Percentiles rank a stretch among this genome's conserved stretches.
Conservation (phyloP, 2,797 vertebrate genomes). For the Micromesistius poutassou region DNA sequence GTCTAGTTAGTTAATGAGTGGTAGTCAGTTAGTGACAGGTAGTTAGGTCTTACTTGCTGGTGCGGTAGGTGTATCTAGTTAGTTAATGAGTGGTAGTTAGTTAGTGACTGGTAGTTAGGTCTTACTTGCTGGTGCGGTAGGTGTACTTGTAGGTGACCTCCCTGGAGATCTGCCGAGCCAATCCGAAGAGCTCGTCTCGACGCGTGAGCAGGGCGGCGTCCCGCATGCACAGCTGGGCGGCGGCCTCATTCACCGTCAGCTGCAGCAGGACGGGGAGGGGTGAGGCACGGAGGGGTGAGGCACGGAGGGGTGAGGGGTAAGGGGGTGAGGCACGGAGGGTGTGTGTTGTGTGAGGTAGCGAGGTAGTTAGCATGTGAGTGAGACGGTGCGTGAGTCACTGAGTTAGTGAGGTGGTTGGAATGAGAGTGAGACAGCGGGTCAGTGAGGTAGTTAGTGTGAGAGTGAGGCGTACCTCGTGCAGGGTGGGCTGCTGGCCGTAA, state of each 20-base stretch:
- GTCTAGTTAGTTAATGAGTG: no score
- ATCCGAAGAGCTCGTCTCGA: slow-evolving; percentile 92
- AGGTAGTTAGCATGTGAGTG: no score
- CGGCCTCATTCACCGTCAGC: slow-evolving; percentile 97
- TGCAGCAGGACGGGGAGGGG: slow-evolving; percentile 45
- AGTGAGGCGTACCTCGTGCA: slow-evolving; percentile 77
- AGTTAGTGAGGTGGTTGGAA: no score
- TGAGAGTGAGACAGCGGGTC: no score
- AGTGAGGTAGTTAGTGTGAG: no score
- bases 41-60: no score
- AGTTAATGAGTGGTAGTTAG: no score
- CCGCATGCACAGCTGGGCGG: slow-evolving; percentile 94
- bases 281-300: background rate
- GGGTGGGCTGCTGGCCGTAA: slow-evolving; percentile 91
- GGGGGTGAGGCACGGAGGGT: background rate
- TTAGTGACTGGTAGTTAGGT: background rate
- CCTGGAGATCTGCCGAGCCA: slow-evolving; percentile 93
- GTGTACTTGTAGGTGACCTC: slow-evolving; percentile 99
- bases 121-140: slow-evolving; percentile 97
- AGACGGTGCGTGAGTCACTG: no score
- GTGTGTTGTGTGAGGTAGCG: background rate
- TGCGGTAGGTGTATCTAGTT: no score
- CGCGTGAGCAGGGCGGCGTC: slow-evolving; percentile 90
- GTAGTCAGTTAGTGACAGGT: background rate
- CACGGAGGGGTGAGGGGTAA: background rate